Evolutionary conservation across 2,113 vertebrate species (phyloP).

Genomic region (Falcunculus frontatus): DNA sequence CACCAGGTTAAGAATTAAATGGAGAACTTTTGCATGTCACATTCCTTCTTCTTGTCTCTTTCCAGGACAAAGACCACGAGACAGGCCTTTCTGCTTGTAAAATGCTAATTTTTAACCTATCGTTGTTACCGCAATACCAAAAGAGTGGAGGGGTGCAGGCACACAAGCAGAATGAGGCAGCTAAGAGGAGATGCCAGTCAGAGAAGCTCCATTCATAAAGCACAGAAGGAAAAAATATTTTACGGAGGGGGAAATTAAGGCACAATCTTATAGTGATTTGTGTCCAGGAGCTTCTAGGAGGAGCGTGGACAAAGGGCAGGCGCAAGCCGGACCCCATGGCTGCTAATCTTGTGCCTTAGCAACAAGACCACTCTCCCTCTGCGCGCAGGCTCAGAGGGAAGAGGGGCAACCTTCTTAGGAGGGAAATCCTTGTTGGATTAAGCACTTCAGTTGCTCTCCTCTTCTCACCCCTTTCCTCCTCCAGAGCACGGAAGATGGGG

Average conservation of each 20-base stretch:
- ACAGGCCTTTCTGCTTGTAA: background rate
- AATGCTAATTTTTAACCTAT: background rate
- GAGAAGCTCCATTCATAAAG: background rate
- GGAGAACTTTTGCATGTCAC: background rate
- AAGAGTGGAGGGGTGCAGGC: background rate
- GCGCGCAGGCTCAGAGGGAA: background rate
- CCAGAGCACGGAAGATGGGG: background rate
- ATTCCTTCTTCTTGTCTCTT: background rate
- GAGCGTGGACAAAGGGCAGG: background rate
- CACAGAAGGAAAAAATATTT: background rate
- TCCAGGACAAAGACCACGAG: background rate
- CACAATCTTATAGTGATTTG: background rate
- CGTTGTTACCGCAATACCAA: background rate
- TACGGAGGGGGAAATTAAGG: background rate
- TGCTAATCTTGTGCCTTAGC: background rate
- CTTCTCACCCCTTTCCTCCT: background rate
- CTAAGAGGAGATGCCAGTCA: background rate
- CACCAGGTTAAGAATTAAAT: background rate
- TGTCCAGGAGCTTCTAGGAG: background rate
- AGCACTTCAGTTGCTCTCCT: background rate
- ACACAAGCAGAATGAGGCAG: background rate
- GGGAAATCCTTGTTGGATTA: background rate
- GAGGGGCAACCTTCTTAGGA: background rate
- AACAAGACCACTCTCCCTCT: background rate
- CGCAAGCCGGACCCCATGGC: background rate